Evolutionary conservation across 2,113 vertebrate species (phyloP).

Genomic region (Xiphophorus couchianus): DNA sequence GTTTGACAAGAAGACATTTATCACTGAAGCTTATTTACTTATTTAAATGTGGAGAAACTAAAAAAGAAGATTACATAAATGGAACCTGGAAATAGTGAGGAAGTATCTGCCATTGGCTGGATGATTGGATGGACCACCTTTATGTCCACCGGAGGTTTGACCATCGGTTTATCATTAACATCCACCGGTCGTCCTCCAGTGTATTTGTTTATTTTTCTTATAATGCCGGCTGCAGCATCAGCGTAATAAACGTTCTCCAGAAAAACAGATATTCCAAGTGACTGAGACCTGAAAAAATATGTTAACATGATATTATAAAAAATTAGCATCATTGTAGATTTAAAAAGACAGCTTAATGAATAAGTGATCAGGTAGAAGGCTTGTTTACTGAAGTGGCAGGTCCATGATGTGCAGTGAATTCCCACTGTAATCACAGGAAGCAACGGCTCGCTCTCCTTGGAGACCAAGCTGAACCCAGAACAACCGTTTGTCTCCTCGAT

Average conservation of each 20-base stretch:
- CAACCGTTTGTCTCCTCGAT: constrained; percentile 79
- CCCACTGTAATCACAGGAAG: constrained; percentile 87
- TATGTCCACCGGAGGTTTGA: constrained; percentile 76
- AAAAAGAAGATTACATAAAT: not conserved
- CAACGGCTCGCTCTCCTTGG: constrained; percentile 63
- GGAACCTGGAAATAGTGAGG: constrained; percentile 59
- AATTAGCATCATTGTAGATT: not conserved
- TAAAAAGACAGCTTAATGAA: too few species aligned
- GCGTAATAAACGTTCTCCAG: constrained; percentile 86
- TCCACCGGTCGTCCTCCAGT: constrained; percentile 81
- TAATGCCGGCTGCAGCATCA: constrained; percentile 74
- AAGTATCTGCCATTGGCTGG: constrained; percentile 72
- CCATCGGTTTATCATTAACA: constrained; percentile 75
- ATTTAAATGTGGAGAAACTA: accelerated
- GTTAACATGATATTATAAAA: not conserved
- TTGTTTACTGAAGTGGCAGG: constrained; percentile 76
- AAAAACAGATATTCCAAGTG: constrained; percentile 83
- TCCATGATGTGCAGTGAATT: constrained; percentile 75
- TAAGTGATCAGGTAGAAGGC: not conserved
- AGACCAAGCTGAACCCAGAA: constrained; percentile 86
- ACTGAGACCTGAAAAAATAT: constrained; percentile 72
- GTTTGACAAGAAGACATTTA: constrained; percentile 6
- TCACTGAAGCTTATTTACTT: not conserved
- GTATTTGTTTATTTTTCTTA: constrained; percentile 85
- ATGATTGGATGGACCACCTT: constrained; percentile 84